phyloP scores from a whole-genome alignment of 2,888 invertebrate genomes.

The Amphiduros pacificus region DNA sequence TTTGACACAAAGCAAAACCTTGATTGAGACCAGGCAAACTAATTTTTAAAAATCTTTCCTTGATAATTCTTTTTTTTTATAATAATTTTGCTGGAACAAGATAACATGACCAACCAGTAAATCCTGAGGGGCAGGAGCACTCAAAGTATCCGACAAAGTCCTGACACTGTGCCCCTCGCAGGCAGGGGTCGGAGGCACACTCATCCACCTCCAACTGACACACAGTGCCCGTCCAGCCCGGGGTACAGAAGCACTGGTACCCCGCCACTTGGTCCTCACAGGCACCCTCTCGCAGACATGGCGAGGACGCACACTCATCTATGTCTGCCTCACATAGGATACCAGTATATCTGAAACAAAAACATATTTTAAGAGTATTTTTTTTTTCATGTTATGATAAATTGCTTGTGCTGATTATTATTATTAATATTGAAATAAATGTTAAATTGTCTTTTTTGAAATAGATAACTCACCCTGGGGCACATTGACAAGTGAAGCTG shows the following conservation, averaged over 20 bases:
- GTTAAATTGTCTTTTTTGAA: too few relatives aligned
- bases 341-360: conserved; percentile 32
- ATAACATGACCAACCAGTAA: too few relatives aligned
- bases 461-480: conserved; percentile 19
- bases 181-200: conserved; percentile 22
- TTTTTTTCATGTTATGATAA: neutral
- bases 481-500: conserved; percentile 39
- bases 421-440: neutral
- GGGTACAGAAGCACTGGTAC: conserved; percentile 40
- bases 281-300: conserved; percentile 44
- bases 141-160: conserved; percentile 68
- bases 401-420: neutral
- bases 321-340: conserved; percentile 36
- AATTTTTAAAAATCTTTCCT: too few relatives aligned
- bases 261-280: conserved; percentile 7
- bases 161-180: conserved; percentile 3
- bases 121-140: too few relatives aligned
- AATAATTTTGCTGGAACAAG: too few relatives aligned
- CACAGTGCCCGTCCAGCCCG: conserved; percentile 41
- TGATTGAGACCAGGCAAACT: too few relatives aligned
- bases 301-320: conserved; percentile 37
- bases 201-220: conserved; percentile 27
- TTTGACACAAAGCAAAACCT: too few relatives aligned
- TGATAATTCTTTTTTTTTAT: too few relatives aligned
- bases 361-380: neutral